Percentiles rank a stretch among this genome's conserved stretches.
phyloP scores from a whole-genome alignment of 2,888 invertebrate species.

The Ischnus inquisitorius region DNA sequence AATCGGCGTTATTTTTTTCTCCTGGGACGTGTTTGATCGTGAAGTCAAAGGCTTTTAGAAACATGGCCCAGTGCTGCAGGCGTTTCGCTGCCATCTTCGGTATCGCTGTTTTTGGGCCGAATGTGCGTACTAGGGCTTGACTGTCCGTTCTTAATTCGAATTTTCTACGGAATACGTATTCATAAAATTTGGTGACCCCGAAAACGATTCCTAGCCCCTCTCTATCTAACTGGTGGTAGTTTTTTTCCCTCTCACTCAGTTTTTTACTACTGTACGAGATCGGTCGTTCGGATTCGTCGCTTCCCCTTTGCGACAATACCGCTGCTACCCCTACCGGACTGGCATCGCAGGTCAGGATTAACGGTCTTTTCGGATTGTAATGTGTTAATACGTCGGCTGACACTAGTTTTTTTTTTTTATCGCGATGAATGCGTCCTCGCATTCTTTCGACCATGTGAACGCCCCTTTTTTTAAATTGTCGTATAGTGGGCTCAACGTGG shows the following conservation, averaged over 20 bases:
- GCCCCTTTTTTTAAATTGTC: slow-evolving; percentile 29
- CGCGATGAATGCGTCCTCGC: slow-evolving; percentile 17
- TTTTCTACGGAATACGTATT: slow-evolving; percentile 31
- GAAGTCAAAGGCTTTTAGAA: slow-evolving; percentile 42
- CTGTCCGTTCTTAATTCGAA: slow-evolving; percentile 48
- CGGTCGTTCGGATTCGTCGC: slow-evolving; percentile 75
- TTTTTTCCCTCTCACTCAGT: slow-evolving; percentile 72
- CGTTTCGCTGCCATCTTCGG: slow-evolving; percentile 47
- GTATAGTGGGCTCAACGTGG: slow-evolving; percentile 20
- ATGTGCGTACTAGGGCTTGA: slow-evolving; percentile 33
- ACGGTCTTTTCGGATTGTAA: slow-evolving; percentile 34
- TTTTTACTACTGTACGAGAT: slow-evolving; percentile 78
- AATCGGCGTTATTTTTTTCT: slow-evolving; percentile 42
- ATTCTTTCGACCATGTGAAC: slow-evolving; percentile 18
- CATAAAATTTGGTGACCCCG: slow-evolving; percentile 45
- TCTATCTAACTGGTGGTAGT: slow-evolving; percentile 75
- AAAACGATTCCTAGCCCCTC: slow-evolving; percentile 65
- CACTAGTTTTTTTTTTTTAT: slow-evolving; percentile 25
- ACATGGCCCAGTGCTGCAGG: slow-evolving; percentile 43
- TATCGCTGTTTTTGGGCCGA: slow-evolving; percentile 41
- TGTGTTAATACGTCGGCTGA: slow-evolving; percentile 44
- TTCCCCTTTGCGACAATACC: slow-evolving; percentile 72
- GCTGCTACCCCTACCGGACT: slow-evolving; percentile 74
- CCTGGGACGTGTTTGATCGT: slow-evolving; percentile 29
- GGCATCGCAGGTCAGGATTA: slow-evolving; percentile 69